Base-by-base conservation (phyloP, 2,113 vertebrate species). In the Sapajus apella region DNA sequence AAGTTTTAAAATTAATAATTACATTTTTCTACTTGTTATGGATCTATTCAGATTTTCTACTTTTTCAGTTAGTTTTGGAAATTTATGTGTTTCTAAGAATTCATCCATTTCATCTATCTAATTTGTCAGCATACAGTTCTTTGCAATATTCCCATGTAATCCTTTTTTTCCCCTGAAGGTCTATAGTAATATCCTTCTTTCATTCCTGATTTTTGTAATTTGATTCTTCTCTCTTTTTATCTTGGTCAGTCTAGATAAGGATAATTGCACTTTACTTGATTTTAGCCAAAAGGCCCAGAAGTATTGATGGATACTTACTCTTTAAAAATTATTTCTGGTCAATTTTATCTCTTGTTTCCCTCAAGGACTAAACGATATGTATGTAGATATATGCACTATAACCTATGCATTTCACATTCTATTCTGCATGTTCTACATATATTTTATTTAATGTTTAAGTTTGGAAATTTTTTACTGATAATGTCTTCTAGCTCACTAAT, bases 171-270 rank as follows among this genome's bases (percentile, higher is more conserved):
- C 37, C 30, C n/a, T 73, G 27, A 68, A 58, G 32, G 2, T 90
- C 17, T 86, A 4, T 76, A 77, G 35, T 84, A 79, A 87, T 50
- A 43, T 50, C 21, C 5, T 21, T 79, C 32, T 82, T 95, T 87
- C n/a, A 43, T 58, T 79, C 37, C 87, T 56, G 5, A 80, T 80
- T 84, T 93, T 80, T 75, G 11, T 68, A 91, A 91, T 85, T 95
- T 90, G 12, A 80, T 25, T 75, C 30, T 93, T 43, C 10, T 25
- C 10, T 37, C 21, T 82, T 79, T 82, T 94, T 50, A 13, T 72
- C 9, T n/a, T 81, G 17, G 7, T 81, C 6, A 94, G 32, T 23
- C 13, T 83, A 82, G 37, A 52, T 89, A 77, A 79, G 75, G 14
- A 82, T 73, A 20, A 92, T 83, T 73, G 25, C 20, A 64, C n/a